Conservation (phyloP, 2,113 vertebrate species). For the Platysternon megacephalum region DNA sequence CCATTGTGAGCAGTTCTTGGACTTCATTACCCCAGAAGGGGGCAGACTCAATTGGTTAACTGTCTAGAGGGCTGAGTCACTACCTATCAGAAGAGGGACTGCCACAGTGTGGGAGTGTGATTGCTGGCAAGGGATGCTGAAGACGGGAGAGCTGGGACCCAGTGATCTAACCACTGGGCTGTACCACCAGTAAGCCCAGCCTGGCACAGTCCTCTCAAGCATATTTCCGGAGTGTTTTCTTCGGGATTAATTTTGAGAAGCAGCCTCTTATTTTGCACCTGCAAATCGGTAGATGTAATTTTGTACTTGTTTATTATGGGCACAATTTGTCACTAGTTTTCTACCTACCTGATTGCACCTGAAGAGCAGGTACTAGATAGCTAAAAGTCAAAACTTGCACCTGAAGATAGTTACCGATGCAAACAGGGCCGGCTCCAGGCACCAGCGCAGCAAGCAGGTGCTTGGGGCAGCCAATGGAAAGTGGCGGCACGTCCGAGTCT, state of each 20-base stretch:
- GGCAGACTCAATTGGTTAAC: not conserved
- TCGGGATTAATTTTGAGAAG: not conserved
- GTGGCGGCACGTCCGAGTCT: too few species aligned
- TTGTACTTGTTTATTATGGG: not conserved
- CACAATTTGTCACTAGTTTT: too few species aligned
- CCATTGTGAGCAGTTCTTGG: not conserved
- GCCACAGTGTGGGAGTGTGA: too few species aligned
- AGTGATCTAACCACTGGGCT: too few species aligned
- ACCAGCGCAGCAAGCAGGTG: too few species aligned
- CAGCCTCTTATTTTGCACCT: not conserved
- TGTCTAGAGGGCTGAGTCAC: too few species aligned
- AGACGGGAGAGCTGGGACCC: too few species aligned
- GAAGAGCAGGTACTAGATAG: not conserved
- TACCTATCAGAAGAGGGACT: too few species aligned
- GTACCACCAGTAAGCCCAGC: too few species aligned
- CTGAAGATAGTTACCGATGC: not conserved
- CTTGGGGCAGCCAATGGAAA: too few species aligned
- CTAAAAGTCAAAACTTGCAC: not conserved
- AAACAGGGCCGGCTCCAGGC: too few species aligned
- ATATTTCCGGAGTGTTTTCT: not conserved
- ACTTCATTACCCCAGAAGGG: not conserved
- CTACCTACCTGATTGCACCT: not conserved
- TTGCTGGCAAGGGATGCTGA: too few species aligned
- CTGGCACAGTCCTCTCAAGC: not conserved
- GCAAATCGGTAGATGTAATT: not conserved